A percentile compares a stretch with the other conserved stretches of the same genome.
Conservation (phyloP, 92 coral and sea anemone species). For the Zoanthus sansibaricus region DNA sequence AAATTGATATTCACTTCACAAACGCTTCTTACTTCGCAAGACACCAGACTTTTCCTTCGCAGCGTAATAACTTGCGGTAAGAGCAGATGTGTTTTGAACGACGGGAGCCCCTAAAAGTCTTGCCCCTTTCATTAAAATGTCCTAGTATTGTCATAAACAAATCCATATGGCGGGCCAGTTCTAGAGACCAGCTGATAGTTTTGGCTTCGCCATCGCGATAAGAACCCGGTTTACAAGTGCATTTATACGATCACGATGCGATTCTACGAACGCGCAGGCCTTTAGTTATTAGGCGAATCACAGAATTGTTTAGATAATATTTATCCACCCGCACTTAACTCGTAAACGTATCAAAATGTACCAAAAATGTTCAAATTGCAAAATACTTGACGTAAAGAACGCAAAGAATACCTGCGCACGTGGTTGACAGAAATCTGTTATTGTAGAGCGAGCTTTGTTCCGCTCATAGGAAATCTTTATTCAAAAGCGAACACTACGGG, state of each 20-base stretch:
- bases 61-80: constrained; percentile 43
- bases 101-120: constrained; percentile 51
- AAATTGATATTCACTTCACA: neutral
- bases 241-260: neutral
- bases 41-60: constrained; percentile 2
- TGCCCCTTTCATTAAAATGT: constrained; percentile 48
- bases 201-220: constrained; percentile 18
- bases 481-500: constrained; percentile 66
- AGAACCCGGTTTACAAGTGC: neutral
- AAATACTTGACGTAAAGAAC: constrained; percentile 33
- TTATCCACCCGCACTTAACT: constrained; percentile 33
- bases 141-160: constrained; percentile 37
- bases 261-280: neutral
- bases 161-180: constrained; percentile 41
- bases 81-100: constrained; percentile 49
- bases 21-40: neutral
- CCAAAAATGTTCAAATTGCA: constrained; percentile 15
- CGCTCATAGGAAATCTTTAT: constrained; percentile 58
- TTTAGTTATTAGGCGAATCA: neutral
- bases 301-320: constrained; percentile 13
- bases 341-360: constrained; percentile 26
- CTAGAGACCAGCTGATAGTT: constrained; percentile 44
- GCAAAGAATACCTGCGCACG: constrained; percentile 30
- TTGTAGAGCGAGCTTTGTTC: constrained; percentile 64
- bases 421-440: constrained; percentile 42